A percentile compares a stretch with the other conserved stretches of the same genome.
Conservation (phyloP, 2,888 invertebrate genomes). For the Drosophila atroscutellata region DNA sequence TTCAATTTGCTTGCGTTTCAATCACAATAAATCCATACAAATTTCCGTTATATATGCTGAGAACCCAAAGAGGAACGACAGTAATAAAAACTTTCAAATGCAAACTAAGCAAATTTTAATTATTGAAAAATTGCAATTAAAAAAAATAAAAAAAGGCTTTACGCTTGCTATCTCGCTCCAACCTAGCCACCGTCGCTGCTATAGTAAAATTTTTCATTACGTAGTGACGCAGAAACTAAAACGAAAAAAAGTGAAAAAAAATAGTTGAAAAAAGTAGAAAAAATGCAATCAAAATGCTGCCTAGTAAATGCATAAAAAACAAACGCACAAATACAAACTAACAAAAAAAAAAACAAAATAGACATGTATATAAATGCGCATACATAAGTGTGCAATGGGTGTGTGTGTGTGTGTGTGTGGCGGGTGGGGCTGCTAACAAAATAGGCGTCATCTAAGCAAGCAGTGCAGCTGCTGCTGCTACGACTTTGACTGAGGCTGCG, state of each 20-base stretch:
- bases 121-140: slow-evolving; percentile 84
- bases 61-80: slow-evolving; percentile 59
- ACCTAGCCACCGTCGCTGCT: slow-evolving; percentile 26
- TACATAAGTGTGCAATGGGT: slow-evolving; percentile 19
- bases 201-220: slow-evolving; percentile 57
- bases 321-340: slow-evolving; percentile 59
- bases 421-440: slow-evolving; percentile 51
- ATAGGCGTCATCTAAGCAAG: slow-evolving; percentile 80
- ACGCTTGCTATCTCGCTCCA: slow-evolving; percentile 40
- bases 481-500: slow-evolving; percentile 3
- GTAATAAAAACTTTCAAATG: slow-evolving; percentile 78
- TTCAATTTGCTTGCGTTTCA: slow-evolving; percentile 77
- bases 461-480: slow-evolving; percentile 36
- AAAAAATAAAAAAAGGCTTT: slow-evolving; percentile 50
- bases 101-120: slow-evolving; percentile 81
- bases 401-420: slow-evolving; percentile 28
- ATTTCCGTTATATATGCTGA: slow-evolving; percentile 68
- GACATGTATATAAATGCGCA: slow-evolving; percentile 20
- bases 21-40: slow-evolving; percentile 79
- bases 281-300: slow-evolving; percentile 77
- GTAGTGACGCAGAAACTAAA: slow-evolving; percentile 57
- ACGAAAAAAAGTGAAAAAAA: slow-evolving; percentile 16
- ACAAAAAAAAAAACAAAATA: slow-evolving; percentile 9
- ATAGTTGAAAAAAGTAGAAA: slow-evolving; percentile 40
- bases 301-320: slow-evolving; percentile 76